phyloP scores from a whole-genome alignment of 2,797 vertebrate genomes.

The Enteromius thamalakanensis region DNA sequence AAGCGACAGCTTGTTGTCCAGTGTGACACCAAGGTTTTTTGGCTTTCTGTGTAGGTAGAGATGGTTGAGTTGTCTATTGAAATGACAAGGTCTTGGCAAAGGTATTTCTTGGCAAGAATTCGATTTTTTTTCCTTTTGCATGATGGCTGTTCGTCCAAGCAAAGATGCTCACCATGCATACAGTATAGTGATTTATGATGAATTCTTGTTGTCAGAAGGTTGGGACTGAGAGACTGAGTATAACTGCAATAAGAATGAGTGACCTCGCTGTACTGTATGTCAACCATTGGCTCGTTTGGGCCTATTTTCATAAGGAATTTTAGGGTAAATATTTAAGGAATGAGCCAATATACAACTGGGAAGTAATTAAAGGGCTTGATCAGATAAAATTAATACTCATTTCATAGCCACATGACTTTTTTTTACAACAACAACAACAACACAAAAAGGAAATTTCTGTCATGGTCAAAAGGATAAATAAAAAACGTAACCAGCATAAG shows the following conservation, averaged over 20 bases:
- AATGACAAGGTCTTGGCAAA: slow-evolving; percentile 27
- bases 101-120: neutral
- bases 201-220: neutral
- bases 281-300: neutral
- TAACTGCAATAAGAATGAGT: neutral
- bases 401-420: neutral
- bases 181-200: neutral
- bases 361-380: neutral
- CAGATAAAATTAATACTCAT: neutral
- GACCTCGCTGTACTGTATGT: neutral
- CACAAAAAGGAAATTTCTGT: neutral
- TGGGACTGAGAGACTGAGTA: neutral
- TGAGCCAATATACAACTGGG: neutral
- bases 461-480: neutral
- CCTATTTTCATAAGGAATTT: neutral
- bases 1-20: slow-evolving; percentile 33
- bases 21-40: slow-evolving; percentile 33
- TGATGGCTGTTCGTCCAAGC: slow-evolving; percentile 9
- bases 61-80: slow-evolving; percentile 35
- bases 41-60: slow-evolving; percentile 16
- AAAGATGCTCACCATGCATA: neutral
- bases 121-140: neutral
- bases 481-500: neutral
- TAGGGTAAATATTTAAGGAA: neutral
- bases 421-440: too few relatives aligned